Evolutionary conservation across 1,140 invertebrate genomes (phyloP), one percentile per base, ranked within the genome.

Genomic region (Olivierus martensii): DNA sequence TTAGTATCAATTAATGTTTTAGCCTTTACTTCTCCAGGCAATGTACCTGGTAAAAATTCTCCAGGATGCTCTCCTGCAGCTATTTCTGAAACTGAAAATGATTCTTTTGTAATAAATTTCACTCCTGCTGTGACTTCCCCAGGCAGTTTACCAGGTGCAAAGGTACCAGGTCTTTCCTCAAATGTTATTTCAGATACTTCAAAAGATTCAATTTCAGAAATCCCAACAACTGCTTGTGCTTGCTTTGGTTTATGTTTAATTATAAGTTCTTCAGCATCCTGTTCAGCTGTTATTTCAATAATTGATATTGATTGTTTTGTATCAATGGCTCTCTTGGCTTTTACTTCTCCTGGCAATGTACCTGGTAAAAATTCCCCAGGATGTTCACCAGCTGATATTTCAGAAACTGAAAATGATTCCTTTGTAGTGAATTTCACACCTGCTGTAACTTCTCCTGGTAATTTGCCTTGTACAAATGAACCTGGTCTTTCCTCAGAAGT

Each of bases 11-110:
- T 47, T 39, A 49, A 51, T n/a, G 55, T n/a, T 39, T 46, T 52
- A 22, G 53, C 53, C n/a, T 52, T 38, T 10, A 46, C 37, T 48
- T 53, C 53, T 28, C 48, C 53, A 11, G 57, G 57, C 7, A 55
- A 18, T 44, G 43, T 36, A 12, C 48, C 53, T 17, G 53, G 38
- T 17, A 21, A 78, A 62, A 90, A 88, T 65, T 58, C 47, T 11
- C 49, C 42, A 28, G 56, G 15, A 35, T 41, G 38, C 22, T 56
- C 51, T 50, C 52, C 46, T n/a, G 42, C 38, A 36, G 54, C 45
- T 22, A 61, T 42, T 52, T 60, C 59, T 12, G 56, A 55, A 49
- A 61, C 50, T 17, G 36, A 41, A 28, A 58, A 43, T 44, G 58
- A 49, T 37, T 59, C 53, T 49, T 54, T 50, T 7, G 55, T 46